These are phyloP conservation scores for Calephelis nemesis DNA, from an alignment of 1,140 invertebrate genomes.

Conservation along the genomic window DNA sequence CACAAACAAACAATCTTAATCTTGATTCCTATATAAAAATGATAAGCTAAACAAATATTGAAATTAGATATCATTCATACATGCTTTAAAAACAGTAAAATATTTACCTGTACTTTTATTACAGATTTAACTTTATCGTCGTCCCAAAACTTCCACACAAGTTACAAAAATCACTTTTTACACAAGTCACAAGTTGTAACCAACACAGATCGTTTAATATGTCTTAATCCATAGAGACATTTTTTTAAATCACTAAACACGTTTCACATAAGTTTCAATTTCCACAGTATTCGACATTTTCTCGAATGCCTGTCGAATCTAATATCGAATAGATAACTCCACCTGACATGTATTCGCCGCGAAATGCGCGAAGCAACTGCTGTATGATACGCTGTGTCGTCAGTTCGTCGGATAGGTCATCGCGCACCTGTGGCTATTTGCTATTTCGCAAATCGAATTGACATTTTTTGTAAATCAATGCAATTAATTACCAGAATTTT, in stretches of 20 bases:
- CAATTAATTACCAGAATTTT: background rate
- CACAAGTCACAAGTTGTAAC: background rate
- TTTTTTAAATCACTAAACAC: constrained; percentile 8
- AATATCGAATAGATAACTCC: constrained; percentile 1
- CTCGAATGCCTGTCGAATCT: constrained; percentile 1
- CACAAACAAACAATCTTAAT: background rate
- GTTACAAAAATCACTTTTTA: constrained; percentile 11
- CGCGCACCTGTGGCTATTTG: constrained; percentile 11
- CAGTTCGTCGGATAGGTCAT: constrained; percentile 10
- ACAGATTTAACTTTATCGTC: background rate
- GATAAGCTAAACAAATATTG: background rate
- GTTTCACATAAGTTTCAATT: background rate
- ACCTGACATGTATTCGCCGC: background rate
- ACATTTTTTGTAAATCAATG: background rate
- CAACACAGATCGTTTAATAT: constrained; percentile 1
- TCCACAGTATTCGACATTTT: constrained; percentile 10
- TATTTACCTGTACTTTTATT: constrained; percentile 2
- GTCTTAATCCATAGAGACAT: constrained; percentile 8
- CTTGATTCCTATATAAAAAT: background rate
- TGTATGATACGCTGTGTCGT: background rate
- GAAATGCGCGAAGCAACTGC: constrained; percentile 13
- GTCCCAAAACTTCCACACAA: constrained; percentile 7
- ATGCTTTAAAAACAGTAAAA: background rate
- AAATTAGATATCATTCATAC: background rate
- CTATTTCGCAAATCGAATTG: constrained; percentile 5